phyloP scores from a whole-genome alignment of 2,797 vertebrate genomes.

The Hemibagrus guttatus region DNA sequence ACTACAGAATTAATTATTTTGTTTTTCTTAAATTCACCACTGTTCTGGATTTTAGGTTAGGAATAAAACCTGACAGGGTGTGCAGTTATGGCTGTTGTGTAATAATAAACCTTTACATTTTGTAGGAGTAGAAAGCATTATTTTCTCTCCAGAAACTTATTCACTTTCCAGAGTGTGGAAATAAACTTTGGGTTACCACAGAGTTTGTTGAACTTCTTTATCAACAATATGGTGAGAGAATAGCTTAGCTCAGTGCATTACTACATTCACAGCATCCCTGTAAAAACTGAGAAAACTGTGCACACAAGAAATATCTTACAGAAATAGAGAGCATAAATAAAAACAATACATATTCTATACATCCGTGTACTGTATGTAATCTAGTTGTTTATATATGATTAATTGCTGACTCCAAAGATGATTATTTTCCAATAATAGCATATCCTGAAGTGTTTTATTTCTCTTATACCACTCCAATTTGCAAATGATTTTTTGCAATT shows the following conservation, averaged over 20 bases:
- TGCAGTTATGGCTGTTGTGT: background rate
- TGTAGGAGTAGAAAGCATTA: background rate
- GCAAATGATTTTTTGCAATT: no score
- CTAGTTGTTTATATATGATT: no score
- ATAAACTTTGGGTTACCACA: background rate
- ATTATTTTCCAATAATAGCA: no score
- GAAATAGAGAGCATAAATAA: no score
- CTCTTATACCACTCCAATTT: no score
- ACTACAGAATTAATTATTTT: background rate
- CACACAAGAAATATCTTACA: no score
- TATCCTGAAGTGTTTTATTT: no score
- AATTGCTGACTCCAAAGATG: no score
- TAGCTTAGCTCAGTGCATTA: background rate
- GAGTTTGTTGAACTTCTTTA: background rate
- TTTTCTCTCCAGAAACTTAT: background rate
- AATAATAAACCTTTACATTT: background rate
- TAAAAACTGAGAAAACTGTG: no score
- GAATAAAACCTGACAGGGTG: background rate
- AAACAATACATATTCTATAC: no score
- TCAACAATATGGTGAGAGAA: background rate
- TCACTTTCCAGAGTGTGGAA: background rate
- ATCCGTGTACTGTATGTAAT: no score
- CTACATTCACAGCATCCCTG: background rate
- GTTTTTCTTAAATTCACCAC: background rate
- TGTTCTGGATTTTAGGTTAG: background rate